Conservation (phyloP, 2,797 vertebrate species). For the Gymnothorax reevesii region DNA sequence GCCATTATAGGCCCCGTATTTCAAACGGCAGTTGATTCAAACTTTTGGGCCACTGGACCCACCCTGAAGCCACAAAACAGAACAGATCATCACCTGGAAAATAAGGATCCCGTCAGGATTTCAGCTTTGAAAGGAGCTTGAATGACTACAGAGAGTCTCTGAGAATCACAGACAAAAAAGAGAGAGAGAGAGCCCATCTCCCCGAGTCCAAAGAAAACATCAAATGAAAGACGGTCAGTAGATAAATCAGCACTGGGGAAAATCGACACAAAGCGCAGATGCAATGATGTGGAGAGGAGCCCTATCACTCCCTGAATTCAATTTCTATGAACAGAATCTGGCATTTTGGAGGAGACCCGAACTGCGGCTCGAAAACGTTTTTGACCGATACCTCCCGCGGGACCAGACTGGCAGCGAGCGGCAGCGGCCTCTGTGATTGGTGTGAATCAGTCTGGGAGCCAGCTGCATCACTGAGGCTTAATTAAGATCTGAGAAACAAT, state of each 20-base stretch:
- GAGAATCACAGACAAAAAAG: neutral
- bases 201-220: neutral
- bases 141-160: neutral
- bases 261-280: neutral
- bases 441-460: slow-evolving; percentile 47
- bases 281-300: neutral
- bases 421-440: slow-evolving; percentile 53
- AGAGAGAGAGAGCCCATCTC: neutral
- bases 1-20: neutral
- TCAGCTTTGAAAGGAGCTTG: neutral
- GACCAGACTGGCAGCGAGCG: slow-evolving; percentile 55
- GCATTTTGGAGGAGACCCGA: neutral
- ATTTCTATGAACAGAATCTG: neutral
- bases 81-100: neutral
- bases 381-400: slow-evolving; percentile 58
- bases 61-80: neutral
- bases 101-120: neutral
- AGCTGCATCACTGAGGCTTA: slow-evolving; percentile 59
- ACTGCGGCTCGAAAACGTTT: slow-evolving; percentile 38
- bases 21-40: neutral
- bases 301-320: neutral
- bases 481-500: slow-evolving; percentile 57
- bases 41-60: neutral
- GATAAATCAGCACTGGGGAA: neutral
- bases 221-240: neutral